A percentile compares a stretch with the other conserved stretches of the same genome.
phyloP scores from a whole-genome alignment of 2,888 invertebrate species.

The Drosophila anceps region DNA sequence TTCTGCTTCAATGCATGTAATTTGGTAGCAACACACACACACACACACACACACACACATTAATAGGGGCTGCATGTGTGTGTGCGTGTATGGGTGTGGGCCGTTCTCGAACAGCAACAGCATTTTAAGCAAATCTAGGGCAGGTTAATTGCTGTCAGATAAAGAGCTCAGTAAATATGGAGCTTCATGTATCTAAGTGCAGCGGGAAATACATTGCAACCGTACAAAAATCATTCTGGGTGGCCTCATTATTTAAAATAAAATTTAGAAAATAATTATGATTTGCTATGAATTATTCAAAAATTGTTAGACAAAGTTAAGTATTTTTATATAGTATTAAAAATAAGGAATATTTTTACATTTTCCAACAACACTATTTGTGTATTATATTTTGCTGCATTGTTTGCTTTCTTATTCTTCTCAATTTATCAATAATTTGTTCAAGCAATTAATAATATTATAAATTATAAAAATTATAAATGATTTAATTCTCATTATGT shows the following conservation, averaged over 20 bases:
- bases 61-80: constrained; percentile 14
- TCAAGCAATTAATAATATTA: too few species aligned
- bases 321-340: neutral
- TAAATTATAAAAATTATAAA: neutral
- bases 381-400: neutral
- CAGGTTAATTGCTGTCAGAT: constrained; percentile 51
- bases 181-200: constrained; percentile 2
- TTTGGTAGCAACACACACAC: constrained; percentile 23
- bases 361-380: neutral
- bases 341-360: neutral
- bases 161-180: constrained; percentile 40
- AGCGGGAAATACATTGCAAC: constrained; percentile 4
- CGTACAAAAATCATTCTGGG: neutral
- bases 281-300: too few species aligned
- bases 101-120: constrained; percentile 41
- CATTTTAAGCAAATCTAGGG: constrained; percentile 34
- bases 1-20: constrained; percentile 71
- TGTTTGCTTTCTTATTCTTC: too few species aligned
- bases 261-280: neutral
- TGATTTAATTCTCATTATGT: neutral
- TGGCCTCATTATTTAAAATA: neutral
- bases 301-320: neutral
- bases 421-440: too few species aligned
- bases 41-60: constrained; percentile 7
- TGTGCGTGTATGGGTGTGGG: constrained; percentile 33